Conservation (phyloP, 2,888 invertebrate species). For the Zonitis immaculata region DNA sequence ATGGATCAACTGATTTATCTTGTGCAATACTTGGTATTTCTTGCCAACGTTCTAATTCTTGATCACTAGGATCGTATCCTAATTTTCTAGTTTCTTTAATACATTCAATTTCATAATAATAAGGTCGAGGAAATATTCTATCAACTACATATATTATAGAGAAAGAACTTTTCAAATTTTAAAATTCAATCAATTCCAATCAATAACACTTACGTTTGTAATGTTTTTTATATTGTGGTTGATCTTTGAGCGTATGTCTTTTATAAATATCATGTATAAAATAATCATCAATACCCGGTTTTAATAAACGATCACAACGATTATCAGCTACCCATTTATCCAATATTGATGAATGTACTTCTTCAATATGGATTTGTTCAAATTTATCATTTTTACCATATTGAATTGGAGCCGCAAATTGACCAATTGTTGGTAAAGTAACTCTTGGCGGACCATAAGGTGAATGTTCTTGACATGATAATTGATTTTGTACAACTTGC, state of each 20-base stretch:
- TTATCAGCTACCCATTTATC: conserved; percentile 51
- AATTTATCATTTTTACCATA: conserved; percentile 47
- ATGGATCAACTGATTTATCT: conserved; percentile 36
- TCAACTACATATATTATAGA: no score
- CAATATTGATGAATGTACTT: conserved; percentile 36
- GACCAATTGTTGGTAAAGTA: conserved; percentile 51
- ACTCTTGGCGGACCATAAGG: conserved; percentile 49
- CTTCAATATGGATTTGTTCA: conserved; percentile 32
- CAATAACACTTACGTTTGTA: conserved; percentile 33
- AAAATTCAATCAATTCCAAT: no score
- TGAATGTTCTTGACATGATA: conserved; percentile 47
- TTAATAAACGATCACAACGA: conserved; percentile 55
- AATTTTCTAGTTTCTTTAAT: no score
- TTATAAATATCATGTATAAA: conserved; percentile 52
- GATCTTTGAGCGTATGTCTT: conserved; percentile 41
- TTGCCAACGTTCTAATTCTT: conserved; percentile 52
- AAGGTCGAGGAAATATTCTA: neutral
- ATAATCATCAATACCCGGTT: conserved; percentile 54
- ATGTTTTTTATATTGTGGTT: conserved; percentile 34
- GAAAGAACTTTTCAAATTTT: no score
- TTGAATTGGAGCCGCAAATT: conserved; percentile 51
- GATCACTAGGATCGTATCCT: no score
- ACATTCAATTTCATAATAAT: no score
- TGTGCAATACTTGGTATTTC: conserved; percentile 51
- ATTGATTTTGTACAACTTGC: conserved; percentile 31